Evolutionary conservation across 1,140 invertebrate genomes (phyloP), one percentile per base, ranked within the genome.

Genomic region (Arion vulgaris): DNA sequence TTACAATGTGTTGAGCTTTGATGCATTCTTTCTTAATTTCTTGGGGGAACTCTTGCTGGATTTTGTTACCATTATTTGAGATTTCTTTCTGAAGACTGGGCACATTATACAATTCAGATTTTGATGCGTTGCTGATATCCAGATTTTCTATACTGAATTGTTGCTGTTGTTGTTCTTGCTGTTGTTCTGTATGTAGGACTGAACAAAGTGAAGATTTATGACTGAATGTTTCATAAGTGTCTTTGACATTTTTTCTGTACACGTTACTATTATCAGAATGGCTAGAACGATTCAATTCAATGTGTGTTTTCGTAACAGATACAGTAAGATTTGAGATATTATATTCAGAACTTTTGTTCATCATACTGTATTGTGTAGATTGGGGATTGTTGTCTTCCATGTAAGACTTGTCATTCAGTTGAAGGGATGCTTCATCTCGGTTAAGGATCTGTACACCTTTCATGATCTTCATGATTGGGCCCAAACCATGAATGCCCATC

Each of bases 401-500:
- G n/a, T n/a, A n/a, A 7, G 41, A 45, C 4, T 32, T 39, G 68
- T 13, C 68, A 71, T 71, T 39, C 68, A 32, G 32, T 1, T 36
- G 68, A 23, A 71, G 13, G 5, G 41, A 15, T 32, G 51, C 62
- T 66, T 74, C 51, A 38, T 74, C 34, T 45, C 68, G n/a, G n/a
- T 74, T 85, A 36, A 91, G 76, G 57, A 88, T 81, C 36, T 86
- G 76, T 45, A 91, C 87, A 39, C 88, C 89, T 62, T 85, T 76
- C 17, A 90, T 74, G 75, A 91, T 87, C 83, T 90, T 91, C 72
- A 89, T 89, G 41, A 90, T 83, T 49, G 88, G 85, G 26, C 89
- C 89, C 53, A 90, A 75, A 36, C 86, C 87, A 72, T 83, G 83
- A n/a, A 91, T 85, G 15, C 90, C 90, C 87, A 91, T 90, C 23